These are phyloP conservation scores for Riparia riparia DNA, from an alignment of 2,113 vertebrate genomes.

Conservation along the genomic window DNA sequence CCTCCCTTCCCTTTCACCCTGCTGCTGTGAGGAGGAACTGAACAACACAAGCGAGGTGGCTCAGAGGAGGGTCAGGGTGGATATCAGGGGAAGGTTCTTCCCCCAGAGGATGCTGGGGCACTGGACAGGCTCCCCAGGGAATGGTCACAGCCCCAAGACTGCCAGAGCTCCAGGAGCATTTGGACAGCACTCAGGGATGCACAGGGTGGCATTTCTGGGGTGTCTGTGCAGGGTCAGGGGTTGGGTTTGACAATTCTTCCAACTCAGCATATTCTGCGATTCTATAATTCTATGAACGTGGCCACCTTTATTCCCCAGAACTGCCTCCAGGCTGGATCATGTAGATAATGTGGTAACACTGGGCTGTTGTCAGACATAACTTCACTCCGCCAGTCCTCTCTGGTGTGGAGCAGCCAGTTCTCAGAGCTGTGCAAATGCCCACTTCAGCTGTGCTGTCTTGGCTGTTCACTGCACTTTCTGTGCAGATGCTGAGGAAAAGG, in stretches of 20 bases:
- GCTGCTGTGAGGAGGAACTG: background rate
- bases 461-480: background rate
- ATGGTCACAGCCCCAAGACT: background rate
- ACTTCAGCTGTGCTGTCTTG: background rate
- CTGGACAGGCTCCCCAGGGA: background rate
- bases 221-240: background rate
- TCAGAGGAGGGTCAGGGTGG: background rate
- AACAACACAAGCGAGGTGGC: background rate
- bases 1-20: background rate
- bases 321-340: background rate
- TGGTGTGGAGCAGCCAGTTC: background rate
- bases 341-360: background rate
- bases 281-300: background rate
- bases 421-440: background rate
- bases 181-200: background rate
- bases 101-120: background rate
- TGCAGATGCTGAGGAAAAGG: background rate
- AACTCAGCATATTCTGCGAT: background rate
- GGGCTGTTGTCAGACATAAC: background rate
- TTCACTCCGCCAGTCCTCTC: background rate
- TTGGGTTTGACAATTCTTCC: background rate
- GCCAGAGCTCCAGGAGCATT: background rate
- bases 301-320: background rate
- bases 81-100: background rate
- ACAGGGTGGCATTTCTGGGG: background rate